Conservation (phyloP, 1,140 invertebrate species). For the Drosophila nebulosa region DNA sequence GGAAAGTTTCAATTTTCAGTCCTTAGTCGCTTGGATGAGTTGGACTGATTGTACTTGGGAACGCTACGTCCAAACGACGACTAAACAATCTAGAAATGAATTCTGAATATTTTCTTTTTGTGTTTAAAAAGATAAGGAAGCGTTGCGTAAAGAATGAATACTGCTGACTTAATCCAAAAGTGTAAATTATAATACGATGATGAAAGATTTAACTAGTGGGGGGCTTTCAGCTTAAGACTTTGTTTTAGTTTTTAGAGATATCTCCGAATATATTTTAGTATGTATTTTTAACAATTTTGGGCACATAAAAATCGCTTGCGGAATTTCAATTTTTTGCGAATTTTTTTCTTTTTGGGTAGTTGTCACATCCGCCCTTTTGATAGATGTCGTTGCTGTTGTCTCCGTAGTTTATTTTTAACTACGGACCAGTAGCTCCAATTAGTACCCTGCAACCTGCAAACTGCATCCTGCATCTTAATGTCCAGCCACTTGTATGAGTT, state of each 20-base stretch:
- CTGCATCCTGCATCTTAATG: background rate
- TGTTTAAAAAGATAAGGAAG: background rate
- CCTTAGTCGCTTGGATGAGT: background rate
- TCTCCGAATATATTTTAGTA: too few species aligned
- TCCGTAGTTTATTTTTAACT: background rate
- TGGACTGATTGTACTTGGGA: background rate
- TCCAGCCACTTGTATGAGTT: background rate
- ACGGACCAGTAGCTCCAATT: background rate
- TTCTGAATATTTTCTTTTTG: background rate
- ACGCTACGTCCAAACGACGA: background rate
- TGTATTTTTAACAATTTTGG: too few species aligned
- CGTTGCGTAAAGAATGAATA: background rate
- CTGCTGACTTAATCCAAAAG: too few species aligned
- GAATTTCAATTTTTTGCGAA: background rate
- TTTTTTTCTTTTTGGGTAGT: background rate
- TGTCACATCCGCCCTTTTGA: background rate
- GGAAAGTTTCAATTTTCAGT: background rate
- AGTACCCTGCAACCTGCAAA: background rate
- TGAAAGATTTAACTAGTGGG: too few species aligned
- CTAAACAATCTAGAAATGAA: background rate
- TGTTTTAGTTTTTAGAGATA: too few species aligned
- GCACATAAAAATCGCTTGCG: too few species aligned
- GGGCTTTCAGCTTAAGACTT: too few species aligned
- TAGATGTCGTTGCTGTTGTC: background rate
- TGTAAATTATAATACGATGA: too few species aligned